These are phyloP conservation scores for Daubentonia madagascariensis DNA, from an alignment of 2,113 vertebrate species.

Conservation along the genomic window DNA sequence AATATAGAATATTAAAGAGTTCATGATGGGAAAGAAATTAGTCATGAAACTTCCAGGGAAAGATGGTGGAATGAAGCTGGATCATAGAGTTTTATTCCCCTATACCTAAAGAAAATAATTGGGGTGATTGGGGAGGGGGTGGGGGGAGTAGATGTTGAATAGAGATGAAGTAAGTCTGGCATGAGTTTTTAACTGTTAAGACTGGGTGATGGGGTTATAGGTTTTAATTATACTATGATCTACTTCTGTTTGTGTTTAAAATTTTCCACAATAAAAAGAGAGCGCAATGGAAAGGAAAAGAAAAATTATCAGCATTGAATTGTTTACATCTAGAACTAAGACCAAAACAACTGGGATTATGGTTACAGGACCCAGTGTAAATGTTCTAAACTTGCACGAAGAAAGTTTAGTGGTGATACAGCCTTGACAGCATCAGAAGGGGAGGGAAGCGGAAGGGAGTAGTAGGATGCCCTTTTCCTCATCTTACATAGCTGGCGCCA, in stretches of 20 bases:
- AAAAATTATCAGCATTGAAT: not conserved
- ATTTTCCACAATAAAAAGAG: not conserved
- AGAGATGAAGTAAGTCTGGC: not conserved
- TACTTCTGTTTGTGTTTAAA: not conserved
- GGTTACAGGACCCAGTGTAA: not conserved
- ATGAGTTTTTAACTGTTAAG: not conserved
- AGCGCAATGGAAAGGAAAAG: not conserved
- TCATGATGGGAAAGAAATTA: not conserved
- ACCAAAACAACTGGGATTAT: not conserved
- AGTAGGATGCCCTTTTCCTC: not conserved
- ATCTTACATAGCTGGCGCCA: not conserved
- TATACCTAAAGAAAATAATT: not conserved
- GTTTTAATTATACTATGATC: not conserved
- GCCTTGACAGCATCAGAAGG: not conserved
- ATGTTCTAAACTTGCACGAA: not conserved
- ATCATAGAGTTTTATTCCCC: not conserved
- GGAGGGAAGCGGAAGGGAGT: not conserved
- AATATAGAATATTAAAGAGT: not conserved
- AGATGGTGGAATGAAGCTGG: not conserved
- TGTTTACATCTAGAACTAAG: not conserved
- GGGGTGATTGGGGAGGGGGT: too few species aligned
- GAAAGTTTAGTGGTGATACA: not conserved
- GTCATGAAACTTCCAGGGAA: not conserved
- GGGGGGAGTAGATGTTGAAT: not conserved
- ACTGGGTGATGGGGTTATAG: not conserved